phyloP scores from a whole-genome alignment of 2,113 vertebrate species.

The Rhagologus leucostigma region DNA sequence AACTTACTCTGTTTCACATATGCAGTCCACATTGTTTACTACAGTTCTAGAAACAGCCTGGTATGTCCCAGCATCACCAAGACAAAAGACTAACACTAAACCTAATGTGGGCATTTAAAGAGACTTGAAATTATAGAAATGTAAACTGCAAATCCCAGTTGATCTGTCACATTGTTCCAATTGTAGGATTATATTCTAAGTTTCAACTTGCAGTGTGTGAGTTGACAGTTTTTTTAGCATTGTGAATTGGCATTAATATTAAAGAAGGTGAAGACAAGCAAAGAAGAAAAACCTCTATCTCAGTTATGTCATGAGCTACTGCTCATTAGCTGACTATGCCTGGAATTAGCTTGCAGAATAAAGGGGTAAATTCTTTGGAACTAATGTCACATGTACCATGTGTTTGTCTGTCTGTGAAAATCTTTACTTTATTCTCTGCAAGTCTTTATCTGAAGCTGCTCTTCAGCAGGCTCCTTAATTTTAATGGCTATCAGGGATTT shows the following conservation, averaged over 20 bases:
- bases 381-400: not conserved
- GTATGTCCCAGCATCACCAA: not conserved
- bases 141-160: not conserved
- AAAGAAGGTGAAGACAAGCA: not conserved
- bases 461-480: not conserved
- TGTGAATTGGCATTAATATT: not conserved
- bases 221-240: not conserved
- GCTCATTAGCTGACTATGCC: not conserved
- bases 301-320: not conserved
- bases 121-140: not conserved
- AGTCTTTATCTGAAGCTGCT: not conserved
- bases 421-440: not conserved
- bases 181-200: not conserved
- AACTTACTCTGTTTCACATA: not conserved
- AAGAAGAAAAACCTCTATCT: not conserved
- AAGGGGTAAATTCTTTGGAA: not conserved
- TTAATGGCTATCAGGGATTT: constrained; percentile 20
- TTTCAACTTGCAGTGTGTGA: not conserved
- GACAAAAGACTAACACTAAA: not conserved
- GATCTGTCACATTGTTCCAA: not conserved
- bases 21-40: not conserved
- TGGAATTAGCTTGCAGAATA: constrained; percentile 5
- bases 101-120: not conserved
- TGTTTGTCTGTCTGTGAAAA: not conserved
- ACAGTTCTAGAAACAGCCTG: not conserved